These are phyloP conservation scores for Theristicus caerulescens DNA, from an alignment of 2,113 vertebrate genomes.

Conservation along the genomic window DNA sequence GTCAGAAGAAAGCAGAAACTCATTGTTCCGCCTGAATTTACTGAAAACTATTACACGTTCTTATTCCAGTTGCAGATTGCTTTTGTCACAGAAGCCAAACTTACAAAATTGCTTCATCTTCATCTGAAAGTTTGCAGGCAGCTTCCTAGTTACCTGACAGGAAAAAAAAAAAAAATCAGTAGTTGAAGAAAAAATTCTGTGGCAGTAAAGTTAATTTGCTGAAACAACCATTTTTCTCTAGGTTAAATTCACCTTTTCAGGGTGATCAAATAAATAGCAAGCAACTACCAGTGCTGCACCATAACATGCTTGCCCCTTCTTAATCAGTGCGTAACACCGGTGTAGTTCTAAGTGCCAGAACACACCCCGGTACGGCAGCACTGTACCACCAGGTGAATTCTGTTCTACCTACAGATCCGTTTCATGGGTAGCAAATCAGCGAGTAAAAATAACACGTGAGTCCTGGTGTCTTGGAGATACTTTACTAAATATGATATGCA, in stretches of 20 bases:
- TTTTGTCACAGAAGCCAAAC: neutral
- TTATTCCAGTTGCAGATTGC: neutral
- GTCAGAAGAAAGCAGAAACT: neutral
- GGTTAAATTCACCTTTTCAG: neutral
- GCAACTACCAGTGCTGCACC: neutral
- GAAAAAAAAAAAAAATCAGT: neutral
- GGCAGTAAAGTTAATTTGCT: neutral
- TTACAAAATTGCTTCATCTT: neutral
- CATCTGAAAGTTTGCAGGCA: neutral
- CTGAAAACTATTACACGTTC: neutral
- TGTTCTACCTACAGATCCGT: neutral
- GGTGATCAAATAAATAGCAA: neutral
- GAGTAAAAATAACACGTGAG: neutral
- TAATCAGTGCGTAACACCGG: neutral
- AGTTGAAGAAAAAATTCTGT: neutral
- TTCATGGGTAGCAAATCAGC: neutral
- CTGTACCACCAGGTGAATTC: neutral
- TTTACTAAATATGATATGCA: neutral
- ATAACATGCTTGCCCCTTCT: neutral
- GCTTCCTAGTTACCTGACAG: neutral
- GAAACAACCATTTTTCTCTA: neutral
- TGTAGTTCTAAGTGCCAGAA: neutral
- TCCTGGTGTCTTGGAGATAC: neutral
- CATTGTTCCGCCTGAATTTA: neutral
- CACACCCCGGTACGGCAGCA: neutral